phyloP scores from a whole-genome alignment of 2,888 invertebrate genomes.

The Ornithoptera priamus region DNA sequence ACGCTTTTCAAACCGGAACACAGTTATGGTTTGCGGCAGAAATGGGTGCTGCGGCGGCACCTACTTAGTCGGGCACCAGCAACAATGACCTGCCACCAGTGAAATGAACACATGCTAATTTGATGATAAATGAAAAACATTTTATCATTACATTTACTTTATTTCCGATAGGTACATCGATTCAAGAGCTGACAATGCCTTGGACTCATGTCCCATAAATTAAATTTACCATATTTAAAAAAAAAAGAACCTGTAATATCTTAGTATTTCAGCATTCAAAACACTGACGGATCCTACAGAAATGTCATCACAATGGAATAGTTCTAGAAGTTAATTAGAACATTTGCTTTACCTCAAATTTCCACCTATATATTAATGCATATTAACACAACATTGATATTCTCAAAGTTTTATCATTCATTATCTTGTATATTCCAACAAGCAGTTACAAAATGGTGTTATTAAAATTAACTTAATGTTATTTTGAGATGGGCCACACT shows the following conservation, averaged over 20 bases:
- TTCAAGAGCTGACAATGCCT: constrained; percentile 55
- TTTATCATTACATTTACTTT: constrained; percentile 62
- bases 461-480: constrained; percentile 76
- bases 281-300: constrained; percentile 57
- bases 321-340: constrained; percentile 63
- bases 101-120: background rate
- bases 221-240: constrained; percentile 58
- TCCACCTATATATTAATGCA: constrained; percentile 39
- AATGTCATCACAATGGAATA: constrained; percentile 73
- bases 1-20: no score
- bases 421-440: constrained; percentile 47
- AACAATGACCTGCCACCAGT: no score
- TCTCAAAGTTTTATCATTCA: constrained; percentile 45
- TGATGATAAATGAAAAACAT: background rate
- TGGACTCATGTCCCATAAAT: constrained; percentile 63
- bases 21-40: no score
- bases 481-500: constrained; percentile 70
- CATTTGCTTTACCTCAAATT: constrained; percentile 71
- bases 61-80: no score
- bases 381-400: constrained; percentile 29
- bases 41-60: no score
- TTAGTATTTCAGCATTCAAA: constrained; percentile 54
- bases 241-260: constrained; percentile 45
- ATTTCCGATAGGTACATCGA: constrained; percentile 61
- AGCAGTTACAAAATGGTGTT: constrained; percentile 56